Evolutionary conservation across 2,888 invertebrate genomes (phyloP).

Genomic region (Cylindroiulus punctatus): DNA sequence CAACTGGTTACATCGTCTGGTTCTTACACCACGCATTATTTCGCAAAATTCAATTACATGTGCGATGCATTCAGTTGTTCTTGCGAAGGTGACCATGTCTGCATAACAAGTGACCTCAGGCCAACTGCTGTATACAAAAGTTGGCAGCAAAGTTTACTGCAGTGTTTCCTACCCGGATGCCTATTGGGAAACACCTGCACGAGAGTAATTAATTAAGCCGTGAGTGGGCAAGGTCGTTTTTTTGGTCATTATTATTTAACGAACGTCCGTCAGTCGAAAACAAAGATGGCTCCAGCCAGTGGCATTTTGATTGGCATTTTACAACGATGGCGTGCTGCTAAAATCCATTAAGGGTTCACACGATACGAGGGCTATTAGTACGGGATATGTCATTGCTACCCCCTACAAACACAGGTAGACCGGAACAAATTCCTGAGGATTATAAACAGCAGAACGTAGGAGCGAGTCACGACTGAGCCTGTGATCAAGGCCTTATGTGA

Average conservation of each 20-base stretch:
- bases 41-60: background rate
- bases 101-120: background rate
- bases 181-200: background rate
- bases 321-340: slow-evolving; percentile 38
- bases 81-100: background rate
- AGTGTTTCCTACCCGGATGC: background rate
- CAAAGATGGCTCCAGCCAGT: background rate
- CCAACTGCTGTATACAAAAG: background rate
- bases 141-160: background rate
- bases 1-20: background rate
- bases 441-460: slow-evolving; percentile 2
- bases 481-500: slow-evolving; percentile 36
- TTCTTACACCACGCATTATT: background rate
- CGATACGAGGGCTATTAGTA: slow-evolving; percentile 20
- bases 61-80: background rate
- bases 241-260: slow-evolving; percentile 16
- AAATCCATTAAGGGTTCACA: slow-evolving; percentile 34
- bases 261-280: slow-evolving; percentile 29
- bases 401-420: slow-evolving; percentile 5
- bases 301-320: slow-evolving; percentile 37
- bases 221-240: slow-evolving; percentile 24
- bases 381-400: slow-evolving; percentile 38
- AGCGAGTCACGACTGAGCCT: slow-evolving; percentile 5
- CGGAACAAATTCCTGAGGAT: slow-evolving; percentile 2
- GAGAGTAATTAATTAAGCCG: slow-evolving; percentile 23